A percentile compares a stretch with the other conserved stretches of the same genome.
Conservation (phyloP, 2,113 vertebrate genomes). For the Laterallus jamaicensis region DNA sequence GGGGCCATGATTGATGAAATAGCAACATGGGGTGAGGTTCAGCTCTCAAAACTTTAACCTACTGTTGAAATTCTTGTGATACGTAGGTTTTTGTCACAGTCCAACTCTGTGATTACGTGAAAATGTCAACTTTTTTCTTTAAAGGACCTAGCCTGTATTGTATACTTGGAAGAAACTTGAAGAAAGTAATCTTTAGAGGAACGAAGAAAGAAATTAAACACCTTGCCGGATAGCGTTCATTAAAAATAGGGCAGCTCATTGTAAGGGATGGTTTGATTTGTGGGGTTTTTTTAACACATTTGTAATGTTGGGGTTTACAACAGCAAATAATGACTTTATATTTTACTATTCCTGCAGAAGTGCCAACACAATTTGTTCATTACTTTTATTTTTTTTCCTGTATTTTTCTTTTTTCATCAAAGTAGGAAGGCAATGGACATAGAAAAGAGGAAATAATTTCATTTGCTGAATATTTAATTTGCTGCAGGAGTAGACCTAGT, state of each 20-base stretch:
- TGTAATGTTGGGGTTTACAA: not conserved
- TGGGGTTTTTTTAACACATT: not conserved
- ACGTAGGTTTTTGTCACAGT: not conserved
- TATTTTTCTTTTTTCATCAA: rapidly evolving
- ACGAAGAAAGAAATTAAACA: not conserved
- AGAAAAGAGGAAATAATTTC: not conserved
- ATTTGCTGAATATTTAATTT: not conserved
- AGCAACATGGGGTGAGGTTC: not conserved
- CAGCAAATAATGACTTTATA: not conserved
- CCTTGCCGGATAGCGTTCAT: not conserved
- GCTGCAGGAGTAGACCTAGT: not conserved
- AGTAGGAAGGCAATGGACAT: not conserved
- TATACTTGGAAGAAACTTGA: not conserved
- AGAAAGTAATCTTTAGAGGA: not conserved
- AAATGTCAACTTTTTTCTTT: not conserved
- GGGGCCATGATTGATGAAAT: not conserved
- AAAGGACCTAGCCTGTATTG: not conserved
- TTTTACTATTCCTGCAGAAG: not conserved
- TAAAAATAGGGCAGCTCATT: not conserved
- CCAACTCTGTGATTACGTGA: not conserved
- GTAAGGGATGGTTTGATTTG: not conserved
- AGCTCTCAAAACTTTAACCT: not conserved
- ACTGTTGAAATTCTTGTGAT: not conserved
- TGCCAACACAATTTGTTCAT: not conserved
- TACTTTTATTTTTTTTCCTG: rapidly evolving